Evolutionary conservation across 1,140 invertebrate genomes (phyloP), one percentile per base, ranked within the genome.

Genomic region (Bombus affinis): DNA sequence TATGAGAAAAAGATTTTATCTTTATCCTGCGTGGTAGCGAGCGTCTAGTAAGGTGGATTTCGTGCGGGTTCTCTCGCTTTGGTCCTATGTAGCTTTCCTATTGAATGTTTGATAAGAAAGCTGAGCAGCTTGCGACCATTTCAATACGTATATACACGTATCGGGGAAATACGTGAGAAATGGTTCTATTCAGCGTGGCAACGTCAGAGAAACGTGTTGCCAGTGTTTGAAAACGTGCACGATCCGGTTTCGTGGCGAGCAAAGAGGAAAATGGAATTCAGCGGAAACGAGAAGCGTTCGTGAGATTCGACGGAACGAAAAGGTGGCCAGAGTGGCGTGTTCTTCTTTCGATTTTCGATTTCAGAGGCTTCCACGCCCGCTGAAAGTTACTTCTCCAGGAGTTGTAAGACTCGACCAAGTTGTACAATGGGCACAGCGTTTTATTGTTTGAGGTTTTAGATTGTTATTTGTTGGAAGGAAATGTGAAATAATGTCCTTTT

Each of bases 61-160:
- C 37, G 37, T 3, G 25, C 12, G 5, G 35, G 10, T 22, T 39
- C 68, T 37, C n/a, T 12, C 32, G 47, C 2, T 22, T n/a, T 5
- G 3, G 32, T 32, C 9, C 22, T 37, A 35, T 12, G 22, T 35
- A 18, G n/a, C 22, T 53, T 75, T 25, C 2, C n/a, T 74, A 74
- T 53, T 74, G 73, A 75, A 75, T 75, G 35, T 75, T 75, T 75
- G 18, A 53, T 35, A 32, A 53, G 53, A 32, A 22, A 13, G 8
- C 44, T 15, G 9, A 9, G 73, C n/a, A 15, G 28, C 18, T n/a
- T 22, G 66, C 44, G 15, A 47, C 73, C 39, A 42, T 53, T 35
- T 53, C 73, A 57, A 74, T 25, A 28, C 37, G 10, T 15, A 18
- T 18, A 18, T 70, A 2, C 22, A 53, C 22, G 22, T 28, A 73